Evolutionary conservation across 1,140 invertebrate genomes (phyloP), one percentile per base, ranked within the genome.

Genomic region (Sesamia nonagrioides): DNA sequence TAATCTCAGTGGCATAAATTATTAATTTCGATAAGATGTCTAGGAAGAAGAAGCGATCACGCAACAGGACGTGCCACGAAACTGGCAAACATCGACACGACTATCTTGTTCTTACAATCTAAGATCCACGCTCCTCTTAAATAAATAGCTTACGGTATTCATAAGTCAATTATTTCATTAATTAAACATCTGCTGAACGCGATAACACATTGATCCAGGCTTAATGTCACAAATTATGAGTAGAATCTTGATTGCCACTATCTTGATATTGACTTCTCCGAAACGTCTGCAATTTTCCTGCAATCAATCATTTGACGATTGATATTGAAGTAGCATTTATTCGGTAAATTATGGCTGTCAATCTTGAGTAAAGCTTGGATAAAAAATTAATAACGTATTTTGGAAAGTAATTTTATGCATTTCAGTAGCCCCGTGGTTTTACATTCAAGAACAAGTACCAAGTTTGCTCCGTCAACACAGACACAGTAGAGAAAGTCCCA

Each of bases 91-190:
- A 69, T 69, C 42, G 13, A 40, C 33, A 37, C 1, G 66, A 69
- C 13, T 50, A 69, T 69, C 66, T n/a, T 69, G 42, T 48, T 48
- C 11, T 69, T 27, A n/a, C 18, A 33, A 69, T 69, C 66, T 69
- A 21, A 50, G 42, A 69, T 48, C 42, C 11, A 40, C 15, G 54
- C 13, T 54, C 54, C 69, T 15, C 13, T 52, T 52, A 37, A 37
- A 54, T 52, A 37, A 37, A 54, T 37, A 21, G 15, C 69, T 72
- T 33, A 18, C 69, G 69, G 69, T 37, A 72, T 13, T 4, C 48
- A 52, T n/a, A 40, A 15, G 69, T 33, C 69, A 72, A 72, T 72
- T 72, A 72, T 52, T 69, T 69, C 27, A 69, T 52, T 69, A 69
- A 72, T 72, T 54, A 72, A 54, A 35, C 33, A 52, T 71, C 68